Conservation (phyloP, 2,797 vertebrate genomes). For the Pygocentrus nattereri region DNA sequence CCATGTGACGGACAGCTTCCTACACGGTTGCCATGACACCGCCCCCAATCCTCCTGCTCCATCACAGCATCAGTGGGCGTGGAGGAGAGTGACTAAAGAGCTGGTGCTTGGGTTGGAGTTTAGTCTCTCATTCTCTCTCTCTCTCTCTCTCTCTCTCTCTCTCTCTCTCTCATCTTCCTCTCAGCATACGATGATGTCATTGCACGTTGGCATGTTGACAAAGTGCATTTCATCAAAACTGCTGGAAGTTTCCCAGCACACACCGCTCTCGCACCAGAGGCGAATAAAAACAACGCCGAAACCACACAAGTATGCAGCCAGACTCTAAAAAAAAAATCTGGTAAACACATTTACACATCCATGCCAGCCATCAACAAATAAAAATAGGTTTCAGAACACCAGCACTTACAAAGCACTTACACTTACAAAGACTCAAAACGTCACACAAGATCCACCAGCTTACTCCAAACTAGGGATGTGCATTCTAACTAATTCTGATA, state of each 20-base stretch:
- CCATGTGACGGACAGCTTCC: conserved; percentile 62
- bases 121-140: conserved; percentile 32
- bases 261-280: not conserved
- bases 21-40: conserved; percentile 75
- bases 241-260: conserved; percentile 38
- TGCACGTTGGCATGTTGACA: conserved; percentile 38
- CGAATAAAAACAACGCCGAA: conserved; percentile 20
- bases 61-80: conserved; percentile 64
- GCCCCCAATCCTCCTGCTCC: conserved; percentile 69
- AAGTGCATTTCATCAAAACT: conserved; percentile 35
- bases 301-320: not conserved
- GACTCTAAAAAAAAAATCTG: not conserved
- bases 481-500: too few species aligned
- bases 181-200: conserved; percentile 55
- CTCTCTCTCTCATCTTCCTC: conserved; percentile 29
- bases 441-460: not conserved
- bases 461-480: not conserved
- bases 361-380: not conserved
- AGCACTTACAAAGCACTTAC: not conserved
- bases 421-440: not conserved
- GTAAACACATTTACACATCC: not conserved
- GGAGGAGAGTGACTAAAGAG: conserved; percentile 72
- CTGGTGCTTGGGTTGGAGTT: conserved; percentile 44
- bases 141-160: conserved; percentile 32
- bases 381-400: not conserved